Percentiles rank a stretch among this genome's conserved stretches.
phyloP scores from a whole-genome alignment of 2,888 invertebrate genomes.

The Pachliopta kotzebuea region DNA sequence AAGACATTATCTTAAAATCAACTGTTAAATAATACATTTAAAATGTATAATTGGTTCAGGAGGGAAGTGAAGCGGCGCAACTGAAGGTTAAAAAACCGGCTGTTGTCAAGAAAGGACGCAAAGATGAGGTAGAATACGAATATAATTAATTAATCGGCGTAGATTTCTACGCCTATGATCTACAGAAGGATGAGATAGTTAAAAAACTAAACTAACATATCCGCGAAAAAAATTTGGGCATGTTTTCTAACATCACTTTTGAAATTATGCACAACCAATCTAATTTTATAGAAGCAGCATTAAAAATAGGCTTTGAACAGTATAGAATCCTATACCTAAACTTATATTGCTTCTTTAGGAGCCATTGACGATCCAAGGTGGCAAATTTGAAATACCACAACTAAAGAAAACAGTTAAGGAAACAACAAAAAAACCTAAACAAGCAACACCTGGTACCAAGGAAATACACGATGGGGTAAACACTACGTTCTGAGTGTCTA shows the following conservation, averaged over 20 bases:
- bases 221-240: constrained; percentile 46
- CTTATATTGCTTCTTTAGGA: constrained; percentile 67
- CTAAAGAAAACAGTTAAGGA: constrained; percentile 74
- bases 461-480: constrained; percentile 62
- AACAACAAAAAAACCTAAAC: constrained; percentile 62
- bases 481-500: constrained; percentile 35
- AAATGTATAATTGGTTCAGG: constrained; percentile 46
- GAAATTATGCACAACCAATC: constrained; percentile 50
- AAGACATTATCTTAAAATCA: background rate
- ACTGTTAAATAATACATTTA: background rate
- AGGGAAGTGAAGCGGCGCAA: constrained; percentile 69
- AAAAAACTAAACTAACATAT: constrained; percentile 41
- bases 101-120: constrained; percentile 66
- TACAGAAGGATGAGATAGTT: constrained; percentile 58
- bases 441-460: constrained; percentile 48
- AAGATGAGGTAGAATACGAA: constrained; percentile 60
- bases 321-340: constrained; percentile 50
- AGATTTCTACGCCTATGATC: too few relatives aligned
- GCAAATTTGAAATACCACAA: constrained; percentile 73
- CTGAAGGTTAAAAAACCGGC: constrained; percentile 76
- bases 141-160: constrained; percentile 19
- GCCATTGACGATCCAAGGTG: constrained; percentile 67
- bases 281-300: constrained; percentile 51
- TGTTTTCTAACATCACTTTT: constrained; percentile 39
- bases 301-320: constrained; percentile 47